phyloP scores from a whole-genome alignment of 2,797 vertebrate genomes.

The Molossus alvarezi region DNA sequence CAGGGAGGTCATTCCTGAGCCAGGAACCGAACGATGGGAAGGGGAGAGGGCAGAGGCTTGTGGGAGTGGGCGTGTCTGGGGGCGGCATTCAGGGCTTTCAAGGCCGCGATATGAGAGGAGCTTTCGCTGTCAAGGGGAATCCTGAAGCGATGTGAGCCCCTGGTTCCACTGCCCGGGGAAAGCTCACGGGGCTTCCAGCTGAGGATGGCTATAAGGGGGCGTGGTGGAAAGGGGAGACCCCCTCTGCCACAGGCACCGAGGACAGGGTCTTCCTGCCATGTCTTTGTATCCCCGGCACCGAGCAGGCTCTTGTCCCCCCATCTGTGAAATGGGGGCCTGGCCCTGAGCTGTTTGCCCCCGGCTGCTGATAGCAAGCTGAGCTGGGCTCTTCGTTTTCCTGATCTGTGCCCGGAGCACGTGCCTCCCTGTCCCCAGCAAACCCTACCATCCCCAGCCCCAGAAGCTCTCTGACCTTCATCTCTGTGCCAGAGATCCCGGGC shows the following conservation, averaged over 20 bases:
- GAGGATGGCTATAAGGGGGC: background rate
- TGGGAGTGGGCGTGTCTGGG: too few species aligned
- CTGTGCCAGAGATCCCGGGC: background rate
- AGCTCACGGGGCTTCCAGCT: background rate
- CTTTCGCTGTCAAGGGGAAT: background rate
- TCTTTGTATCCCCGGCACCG: too few species aligned
- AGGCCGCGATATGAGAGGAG: background rate
- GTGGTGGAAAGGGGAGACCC: background rate
- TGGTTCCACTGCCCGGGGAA: background rate
- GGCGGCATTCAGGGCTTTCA: background rate
- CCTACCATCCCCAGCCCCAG: background rate
- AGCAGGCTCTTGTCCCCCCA: background rate
- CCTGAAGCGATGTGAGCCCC: background rate
- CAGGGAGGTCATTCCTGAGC: background rate
- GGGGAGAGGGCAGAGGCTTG: background rate
- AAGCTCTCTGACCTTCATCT: background rate
- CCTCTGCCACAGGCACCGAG: fast-evolving
- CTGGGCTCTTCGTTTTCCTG: background rate
- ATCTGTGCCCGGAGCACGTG: fast-evolving
- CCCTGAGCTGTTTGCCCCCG: background rate
- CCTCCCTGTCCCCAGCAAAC: background rate
- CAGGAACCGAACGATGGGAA: background rate
- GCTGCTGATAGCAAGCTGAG: fast-evolving
- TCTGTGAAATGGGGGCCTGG: background rate
- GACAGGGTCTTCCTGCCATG: background rate